Conservation (phyloP, 2,113 vertebrate genomes). For the Elaphurus davidianus region DNA sequence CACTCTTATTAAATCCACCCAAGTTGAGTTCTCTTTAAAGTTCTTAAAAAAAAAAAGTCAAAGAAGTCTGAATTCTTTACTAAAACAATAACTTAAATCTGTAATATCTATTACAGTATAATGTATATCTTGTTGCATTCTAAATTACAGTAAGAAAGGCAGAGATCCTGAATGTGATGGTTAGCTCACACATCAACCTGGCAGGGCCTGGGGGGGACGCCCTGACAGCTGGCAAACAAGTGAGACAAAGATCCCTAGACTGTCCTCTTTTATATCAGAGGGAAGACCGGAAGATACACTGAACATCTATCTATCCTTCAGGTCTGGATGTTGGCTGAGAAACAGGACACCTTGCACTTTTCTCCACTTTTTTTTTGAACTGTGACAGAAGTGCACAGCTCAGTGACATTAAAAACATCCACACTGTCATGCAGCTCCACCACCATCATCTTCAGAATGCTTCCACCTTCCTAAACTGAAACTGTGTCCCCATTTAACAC, state of each 20-base stretch:
- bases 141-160: neutral
- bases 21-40: neutral
- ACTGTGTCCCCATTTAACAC: neutral
- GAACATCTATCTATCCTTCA: neutral
- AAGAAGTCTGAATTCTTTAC: neutral
- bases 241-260: neutral
- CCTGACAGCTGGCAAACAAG: neutral
- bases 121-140: neutral
- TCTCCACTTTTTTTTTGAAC: neutral
- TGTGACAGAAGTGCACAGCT: neutral
- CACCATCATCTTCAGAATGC: neutral
- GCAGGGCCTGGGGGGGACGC: neutral
- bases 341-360: neutral
- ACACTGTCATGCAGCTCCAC: neutral
- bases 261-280: neutral
- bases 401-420: neutral
- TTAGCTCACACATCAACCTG: neutral
- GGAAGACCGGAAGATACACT: neutral
- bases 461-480: neutral
- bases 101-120: neutral
- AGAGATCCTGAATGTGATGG: neutral
- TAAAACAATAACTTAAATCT: neutral
- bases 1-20: neutral
- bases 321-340: neutral
- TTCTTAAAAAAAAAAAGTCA: neutral